A percentile compares a stretch with the other conserved stretches of the same genome.
Conservation (phyloP, 2,888 invertebrate genomes). For the Stictocephala bisonia region DNA sequence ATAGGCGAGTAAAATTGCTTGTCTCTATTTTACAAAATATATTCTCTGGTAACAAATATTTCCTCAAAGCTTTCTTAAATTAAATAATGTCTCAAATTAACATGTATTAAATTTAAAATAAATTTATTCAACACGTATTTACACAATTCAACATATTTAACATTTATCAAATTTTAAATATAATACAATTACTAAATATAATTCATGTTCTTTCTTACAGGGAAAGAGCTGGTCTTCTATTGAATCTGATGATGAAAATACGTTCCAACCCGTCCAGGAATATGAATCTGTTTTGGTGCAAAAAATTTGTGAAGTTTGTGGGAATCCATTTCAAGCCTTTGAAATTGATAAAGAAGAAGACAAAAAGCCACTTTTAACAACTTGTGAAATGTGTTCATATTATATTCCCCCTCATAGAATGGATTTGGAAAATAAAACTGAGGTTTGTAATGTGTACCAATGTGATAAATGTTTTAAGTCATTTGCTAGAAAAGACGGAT, state of each 20-base stretch:
- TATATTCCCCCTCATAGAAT: constrained; percentile 9
- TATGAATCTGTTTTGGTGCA: constrained; percentile 2
- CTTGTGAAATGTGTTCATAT: constrained; percentile 30
- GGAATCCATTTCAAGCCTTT: constrained; percentile 24
- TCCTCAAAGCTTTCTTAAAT: too few species aligned
- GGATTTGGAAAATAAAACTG: not conserved
- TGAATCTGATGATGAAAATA: constrained; percentile 7
- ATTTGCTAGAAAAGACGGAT: not conserved
- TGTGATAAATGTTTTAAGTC: constrained; percentile 2
- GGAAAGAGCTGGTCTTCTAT: too few species aligned
- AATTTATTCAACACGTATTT: too few species aligned
- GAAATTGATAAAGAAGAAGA: not conserved
- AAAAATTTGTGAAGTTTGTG: constrained; percentile 24
- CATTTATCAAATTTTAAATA: too few species aligned
- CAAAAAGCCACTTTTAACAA: not conserved
- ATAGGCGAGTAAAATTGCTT: too few species aligned
- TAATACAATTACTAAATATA: too few species aligned
- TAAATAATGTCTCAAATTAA: too few species aligned
- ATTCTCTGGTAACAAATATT: too few species aligned
- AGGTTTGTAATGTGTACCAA: not conserved
- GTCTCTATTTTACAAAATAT: too few species aligned
- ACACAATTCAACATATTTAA: too few species aligned
- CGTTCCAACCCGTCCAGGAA: constrained; percentile 16
- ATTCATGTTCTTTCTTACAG: too few species aligned
- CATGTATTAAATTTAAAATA: too few species aligned